Conservation (phyloP, 2,797 vertebrate genomes). For the Sebastes taczanowskii region DNA sequence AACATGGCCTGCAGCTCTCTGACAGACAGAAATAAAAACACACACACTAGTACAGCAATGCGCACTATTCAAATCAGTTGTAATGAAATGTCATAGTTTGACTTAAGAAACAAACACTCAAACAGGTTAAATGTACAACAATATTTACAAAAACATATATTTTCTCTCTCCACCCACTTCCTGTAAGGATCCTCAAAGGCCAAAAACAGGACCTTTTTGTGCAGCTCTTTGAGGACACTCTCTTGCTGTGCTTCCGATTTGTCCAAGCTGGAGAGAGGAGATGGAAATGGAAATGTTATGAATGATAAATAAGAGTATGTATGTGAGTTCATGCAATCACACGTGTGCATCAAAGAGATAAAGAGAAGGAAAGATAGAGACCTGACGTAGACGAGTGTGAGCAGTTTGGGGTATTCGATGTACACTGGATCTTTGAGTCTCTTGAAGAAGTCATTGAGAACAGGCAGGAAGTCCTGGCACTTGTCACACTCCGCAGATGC, state of each 20-base stretch:
- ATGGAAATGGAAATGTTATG: constrained; percentile 8
- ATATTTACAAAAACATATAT: background rate
- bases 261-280: constrained; percentile 77
- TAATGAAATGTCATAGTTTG: background rate
- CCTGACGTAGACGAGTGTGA: constrained; percentile 80
- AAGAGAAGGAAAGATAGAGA: constrained; percentile 15
- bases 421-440: constrained; percentile 86
- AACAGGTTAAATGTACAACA: background rate
- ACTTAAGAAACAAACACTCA: background rate
- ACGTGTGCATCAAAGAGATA: background rate
- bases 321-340: background rate
- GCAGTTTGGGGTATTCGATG: constrained; percentile 83
- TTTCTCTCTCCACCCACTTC: constrained; percentile 73
- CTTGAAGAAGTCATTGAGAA: constrained; percentile 85
- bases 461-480: constrained; percentile 80
- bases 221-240: constrained; percentile 85
- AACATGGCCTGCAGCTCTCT: constrained; percentile 89
- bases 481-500: constrained; percentile 64
- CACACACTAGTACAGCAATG: background rate
- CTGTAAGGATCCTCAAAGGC: constrained; percentile 86
- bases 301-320: background rate
- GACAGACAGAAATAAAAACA: constrained; percentile 4
- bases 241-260: constrained; percentile 84
- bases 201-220: constrained; percentile 87
- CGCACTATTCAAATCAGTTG: background rate